Percentiles rank a stretch among this genome's conserved stretches.
phyloP scores from a whole-genome alignment of 2,888 invertebrate species.

The Hymenopus coronatus region DNA sequence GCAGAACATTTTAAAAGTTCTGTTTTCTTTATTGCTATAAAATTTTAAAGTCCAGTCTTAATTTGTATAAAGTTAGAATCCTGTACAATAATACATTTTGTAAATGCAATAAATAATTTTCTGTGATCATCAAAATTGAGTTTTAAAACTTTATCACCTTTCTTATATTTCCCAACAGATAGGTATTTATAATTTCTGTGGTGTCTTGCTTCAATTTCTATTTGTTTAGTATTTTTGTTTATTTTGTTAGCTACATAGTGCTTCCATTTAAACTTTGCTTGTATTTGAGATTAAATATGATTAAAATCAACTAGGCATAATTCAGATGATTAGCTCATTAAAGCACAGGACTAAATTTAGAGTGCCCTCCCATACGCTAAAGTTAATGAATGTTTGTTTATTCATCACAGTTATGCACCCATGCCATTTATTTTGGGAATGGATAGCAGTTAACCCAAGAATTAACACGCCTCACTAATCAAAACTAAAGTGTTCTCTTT shows the following conservation, averaged over 20 bases:
- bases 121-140: slow-evolving; percentile 10
- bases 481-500: too few species aligned
- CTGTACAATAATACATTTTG: not conserved
- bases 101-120: not conserved
- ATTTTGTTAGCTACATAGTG: not conserved
- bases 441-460: not conserved
- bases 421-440: not conserved
- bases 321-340: not conserved
- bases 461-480: too few species aligned
- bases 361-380: not conserved
- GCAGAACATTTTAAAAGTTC: not conserved
- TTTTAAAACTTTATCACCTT: not conserved
- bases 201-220: not conserved
- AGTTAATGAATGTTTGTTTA: not conserved
- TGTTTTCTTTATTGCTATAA: not conserved
- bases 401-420: not conserved
- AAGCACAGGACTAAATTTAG: not conserved
- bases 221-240: not conserved
- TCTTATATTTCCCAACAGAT: not conserved
- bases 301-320: not conserved
- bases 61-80: not conserved
- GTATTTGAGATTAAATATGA: not conserved
- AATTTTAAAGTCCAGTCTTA: not conserved
- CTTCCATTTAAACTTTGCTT: not conserved
- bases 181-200: not conserved